phyloP scores from a whole-genome alignment of 2,113 vertebrate genomes.

The Albula goreensis region DNA sequence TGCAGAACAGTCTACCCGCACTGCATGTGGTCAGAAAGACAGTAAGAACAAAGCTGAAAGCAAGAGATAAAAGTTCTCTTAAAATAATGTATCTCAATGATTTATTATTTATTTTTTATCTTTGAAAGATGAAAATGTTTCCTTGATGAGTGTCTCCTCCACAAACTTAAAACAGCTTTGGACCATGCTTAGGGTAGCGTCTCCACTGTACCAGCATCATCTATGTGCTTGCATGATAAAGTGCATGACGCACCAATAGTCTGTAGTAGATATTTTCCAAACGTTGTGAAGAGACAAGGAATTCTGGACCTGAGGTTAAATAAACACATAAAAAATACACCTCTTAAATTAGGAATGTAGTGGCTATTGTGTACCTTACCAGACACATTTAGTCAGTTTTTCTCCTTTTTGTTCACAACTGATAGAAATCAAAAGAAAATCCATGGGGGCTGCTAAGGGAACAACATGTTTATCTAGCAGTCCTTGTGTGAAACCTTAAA shows the following conservation, averaged over 20 bases:
- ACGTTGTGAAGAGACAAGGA: not conserved
- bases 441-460: conserved; percentile 26
- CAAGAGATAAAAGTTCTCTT: not conserved
- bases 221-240: not conserved
- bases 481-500: conserved; percentile 34
- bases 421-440: conserved; percentile 41
- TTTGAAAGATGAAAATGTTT: not conserved
- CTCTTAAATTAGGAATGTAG: conserved; percentile 9
- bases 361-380: not conserved
- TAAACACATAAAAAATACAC: conserved; percentile 2
- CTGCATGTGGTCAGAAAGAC: not conserved
- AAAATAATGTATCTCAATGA: not conserved
- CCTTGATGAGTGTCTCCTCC: not conserved
- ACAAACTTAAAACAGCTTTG: not conserved
- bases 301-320: not conserved
- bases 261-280: not conserved
- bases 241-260: conserved; percentile 2
- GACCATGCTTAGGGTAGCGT: not conserved
- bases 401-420: conserved; percentile 31
- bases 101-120: not conserved
- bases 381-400: conserved; percentile 17
- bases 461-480: conserved; percentile 46
- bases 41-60: not conserved
- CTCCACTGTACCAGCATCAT: conserved; percentile 8
- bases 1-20: not conserved